A percentile compares a stretch with the other conserved stretches of the same genome.
These are phyloP conservation scores for Melanargia galathea DNA, from an alignment of 2,888 invertebrate species.

Conservation along the genomic window DNA sequence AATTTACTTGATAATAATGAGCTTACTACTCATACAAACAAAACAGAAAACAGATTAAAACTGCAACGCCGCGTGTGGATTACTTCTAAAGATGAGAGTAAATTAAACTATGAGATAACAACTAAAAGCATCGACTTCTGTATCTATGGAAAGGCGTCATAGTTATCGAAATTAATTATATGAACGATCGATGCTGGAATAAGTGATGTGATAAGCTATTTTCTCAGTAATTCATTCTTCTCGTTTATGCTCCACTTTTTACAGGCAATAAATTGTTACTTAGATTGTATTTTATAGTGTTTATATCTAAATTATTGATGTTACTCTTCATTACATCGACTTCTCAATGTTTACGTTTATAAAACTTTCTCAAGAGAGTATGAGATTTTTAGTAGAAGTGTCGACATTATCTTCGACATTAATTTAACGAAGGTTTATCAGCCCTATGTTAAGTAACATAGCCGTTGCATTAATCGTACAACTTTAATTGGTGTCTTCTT, in stretches of 20 bases:
- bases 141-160: conserved; percentile 70
- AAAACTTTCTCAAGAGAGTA: conserved; percentile 43
- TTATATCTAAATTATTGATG: conserved; percentile 50
- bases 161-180: conserved; percentile 76
- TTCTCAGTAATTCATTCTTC: conserved; percentile 36
- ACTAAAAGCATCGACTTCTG: conserved; percentile 76
- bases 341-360: conserved; percentile 43
- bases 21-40: no score
- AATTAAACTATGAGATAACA: conserved; percentile 67
- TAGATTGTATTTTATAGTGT: conserved; percentile 25
- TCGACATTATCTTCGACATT: conserved; percentile 54
- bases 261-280: conserved; percentile 23
- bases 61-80: not conserved
- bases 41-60: not conserved
- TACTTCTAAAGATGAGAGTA: conserved; percentile 44
- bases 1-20: no score
- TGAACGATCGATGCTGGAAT: conserved; percentile 67
- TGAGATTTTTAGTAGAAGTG: conserved; percentile 49
- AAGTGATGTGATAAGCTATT: conserved; percentile 60
- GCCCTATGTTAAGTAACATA: conserved; percentile 60
- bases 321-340: conserved; percentile 54
- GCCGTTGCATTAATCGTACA: conserved; percentile 66
- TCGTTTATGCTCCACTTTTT: conserved; percentile 33
- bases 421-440: conserved; percentile 64
- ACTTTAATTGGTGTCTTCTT: conserved; percentile 64